These are phyloP conservation scores for Molorchus minor DNA, from an alignment of 2,888 invertebrate species.

Conservation along the genomic window DNA sequence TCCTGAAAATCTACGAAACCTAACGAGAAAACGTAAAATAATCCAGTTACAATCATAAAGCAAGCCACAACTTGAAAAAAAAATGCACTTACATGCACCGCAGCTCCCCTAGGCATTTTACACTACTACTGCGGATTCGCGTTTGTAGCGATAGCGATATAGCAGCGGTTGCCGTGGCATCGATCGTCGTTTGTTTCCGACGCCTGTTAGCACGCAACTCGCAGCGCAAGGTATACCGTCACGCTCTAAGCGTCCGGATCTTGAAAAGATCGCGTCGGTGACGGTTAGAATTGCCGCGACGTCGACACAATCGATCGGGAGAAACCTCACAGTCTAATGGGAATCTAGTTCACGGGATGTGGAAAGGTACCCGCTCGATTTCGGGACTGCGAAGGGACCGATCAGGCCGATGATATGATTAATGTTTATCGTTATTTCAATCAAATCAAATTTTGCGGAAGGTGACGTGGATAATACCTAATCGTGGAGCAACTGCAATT, in stretches of 20 bases:
- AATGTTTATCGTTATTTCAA: conserved; percentile 19
- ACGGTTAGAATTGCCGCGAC: conserved; percentile 36
- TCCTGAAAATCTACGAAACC: too few species aligned
- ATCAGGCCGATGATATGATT: conserved; percentile 14
- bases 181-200: conserved; percentile 34
- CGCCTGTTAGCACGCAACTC: conserved; percentile 42
- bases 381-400: conserved; percentile 36
- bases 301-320: conserved; percentile 37
- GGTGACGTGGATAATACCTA: too few species aligned
- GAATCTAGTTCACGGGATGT: conserved; percentile 45
- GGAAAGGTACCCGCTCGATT: conserved; percentile 31
- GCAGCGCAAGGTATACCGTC: conserved; percentile 33
- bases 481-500: too few species aligned
- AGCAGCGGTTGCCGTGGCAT: conserved; percentile 28
- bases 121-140: conserved; percentile 44
- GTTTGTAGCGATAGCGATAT: conserved; percentile 30
- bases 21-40: too few species aligned
- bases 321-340: conserved; percentile 44
- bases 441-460: conserved; percentile 2
- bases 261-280: background rate
- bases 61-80: too few species aligned
- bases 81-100: too few species aligned
- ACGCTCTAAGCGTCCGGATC: background rate
- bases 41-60: too few species aligned
- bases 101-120: too few species aligned